A percentile compares a stretch with the other conserved stretches of the same genome.
Conservation (phyloP, 2,888 invertebrate genomes). For the Spilosoma lubricipeda region DNA sequence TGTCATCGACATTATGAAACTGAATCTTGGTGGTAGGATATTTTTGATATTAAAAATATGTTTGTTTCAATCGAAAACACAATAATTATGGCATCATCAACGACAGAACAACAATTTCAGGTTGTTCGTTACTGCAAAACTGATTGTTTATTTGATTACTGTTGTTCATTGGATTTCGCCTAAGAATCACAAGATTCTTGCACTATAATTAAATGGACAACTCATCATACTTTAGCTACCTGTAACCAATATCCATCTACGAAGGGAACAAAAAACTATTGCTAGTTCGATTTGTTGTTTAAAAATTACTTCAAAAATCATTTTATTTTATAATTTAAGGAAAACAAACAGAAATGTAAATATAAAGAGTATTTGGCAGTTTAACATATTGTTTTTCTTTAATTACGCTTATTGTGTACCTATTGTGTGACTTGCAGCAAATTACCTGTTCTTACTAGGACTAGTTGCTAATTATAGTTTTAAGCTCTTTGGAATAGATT, state of each 20-base stretch:
- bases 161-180: slow-evolving; percentile 58
- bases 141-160: slow-evolving; percentile 60
- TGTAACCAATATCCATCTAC: slow-evolving; percentile 26
- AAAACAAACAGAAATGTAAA: background rate
- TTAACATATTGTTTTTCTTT: background rate
- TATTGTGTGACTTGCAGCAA: no score
- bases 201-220: slow-evolving; percentile 59
- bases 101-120: slow-evolving; percentile 55
- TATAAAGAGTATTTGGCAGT: background rate
- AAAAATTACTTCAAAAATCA: background rate
- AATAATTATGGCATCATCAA: slow-evolving; percentile 31
- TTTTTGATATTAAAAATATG: slow-evolving; percentile 29
- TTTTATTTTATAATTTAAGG: background rate
- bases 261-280: background rate
- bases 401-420: no score
- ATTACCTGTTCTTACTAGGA: background rate
- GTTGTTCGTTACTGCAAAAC: slow-evolving; percentile 66
- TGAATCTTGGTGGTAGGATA: slow-evolving; percentile 25
- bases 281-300: background rate
- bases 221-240: slow-evolving; percentile 44
- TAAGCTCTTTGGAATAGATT: no score
- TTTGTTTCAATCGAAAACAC: slow-evolving; percentile 26
- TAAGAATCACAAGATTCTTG: slow-evolving; percentile 51
- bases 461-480: background rate
- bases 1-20: slow-evolving; percentile 24